Base-by-base conservation (phyloP, 2,113 vertebrate genomes). In the Ifrita kowaldi region DNA sequence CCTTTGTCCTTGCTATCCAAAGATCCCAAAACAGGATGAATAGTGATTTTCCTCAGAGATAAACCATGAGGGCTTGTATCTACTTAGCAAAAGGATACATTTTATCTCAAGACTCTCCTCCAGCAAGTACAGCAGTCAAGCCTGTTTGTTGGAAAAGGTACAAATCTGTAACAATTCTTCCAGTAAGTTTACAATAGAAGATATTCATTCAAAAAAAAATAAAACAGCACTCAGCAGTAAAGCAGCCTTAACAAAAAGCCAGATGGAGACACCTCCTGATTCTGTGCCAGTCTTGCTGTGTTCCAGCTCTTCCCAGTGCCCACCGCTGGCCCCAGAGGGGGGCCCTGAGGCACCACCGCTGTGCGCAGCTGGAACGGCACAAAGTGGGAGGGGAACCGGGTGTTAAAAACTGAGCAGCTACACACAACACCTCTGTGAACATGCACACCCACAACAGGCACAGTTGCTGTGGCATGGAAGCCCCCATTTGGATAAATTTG, bases 341-440 rank as follows among this genome's bases (percentile, higher is more conserved):
- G n/a, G 1, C 26, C n/a, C 49, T 46, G 11, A 44, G 46, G 42
- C 28, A 46, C 13, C 69, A 35, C 24, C 0, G 3, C 33, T 2
- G 0, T 19, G 32, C 23, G 13, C 26, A 70, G 41, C 50, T 18
- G 13, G n/a, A 26, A n/a, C 1, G 0, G 37, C 9, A 67, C 16
- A 1, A 35, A 35, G 23, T 7, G 16, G 69, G n/a, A 24, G 52
- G 14, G 27, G 28, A 20, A 27, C 22, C 1, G 11, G 8, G 2
- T 11, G 20, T 11, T 35, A 42, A 1, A 71, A 44, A 44, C 28
- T 2, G 28, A 69, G 74, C 49, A 68, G n/a, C 39, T 30, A 2
- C 7, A 33, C 12, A 2, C 0, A 0, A 26, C 5, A 44, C 50
- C 39, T 30, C 39, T 5, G 22, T 3, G 44, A 37, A 26, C 56